Percentiles rank a stretch among this genome's conserved stretches.
Conservation (phyloP, 1,140 invertebrate species). For the Achroia grisella region DNA sequence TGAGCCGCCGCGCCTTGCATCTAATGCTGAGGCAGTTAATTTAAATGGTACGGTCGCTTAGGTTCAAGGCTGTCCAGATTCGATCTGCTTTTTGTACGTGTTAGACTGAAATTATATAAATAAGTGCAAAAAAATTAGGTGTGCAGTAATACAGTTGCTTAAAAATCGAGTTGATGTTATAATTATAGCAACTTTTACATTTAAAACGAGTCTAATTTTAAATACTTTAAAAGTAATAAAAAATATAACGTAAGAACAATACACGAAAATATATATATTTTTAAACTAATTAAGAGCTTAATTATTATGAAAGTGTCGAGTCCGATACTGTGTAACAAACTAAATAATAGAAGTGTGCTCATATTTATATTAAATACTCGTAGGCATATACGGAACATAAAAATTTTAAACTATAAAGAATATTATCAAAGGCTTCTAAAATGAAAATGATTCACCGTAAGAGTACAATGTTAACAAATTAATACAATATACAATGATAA, state of each 20-base stretch:
- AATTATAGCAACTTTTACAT: background rate
- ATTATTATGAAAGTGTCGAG: too few species aligned
- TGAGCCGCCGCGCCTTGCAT: conserved; percentile 33
- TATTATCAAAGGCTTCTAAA: too few species aligned
- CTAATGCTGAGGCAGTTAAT: conserved; percentile 24
- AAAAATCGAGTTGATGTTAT: background rate
- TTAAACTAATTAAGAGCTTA: background rate
- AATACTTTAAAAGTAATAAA: background rate
- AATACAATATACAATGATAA: too few species aligned
- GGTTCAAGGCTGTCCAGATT: conserved; percentile 58
- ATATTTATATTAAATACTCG: too few species aligned
- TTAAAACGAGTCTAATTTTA: background rate
- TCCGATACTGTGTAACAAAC: too few species aligned
- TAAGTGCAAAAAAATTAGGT: background rate
- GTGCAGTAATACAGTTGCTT: background rate
- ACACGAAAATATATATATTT: background rate
- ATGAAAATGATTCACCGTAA: too few species aligned
- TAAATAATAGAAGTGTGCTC: too few species aligned
- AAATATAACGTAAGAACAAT: background rate
- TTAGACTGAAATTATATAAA: background rate
- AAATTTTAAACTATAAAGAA: too few species aligned
- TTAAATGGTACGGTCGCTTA: conserved; percentile 41
- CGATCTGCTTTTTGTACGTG: conserved; percentile 19
- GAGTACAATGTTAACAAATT: too few species aligned
- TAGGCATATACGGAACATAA: too few species aligned